Percentiles rank a stretch among this genome's conserved stretches.
Conservation (phyloP, 2,113 vertebrate species). For the Gallinago undulata region DNA sequence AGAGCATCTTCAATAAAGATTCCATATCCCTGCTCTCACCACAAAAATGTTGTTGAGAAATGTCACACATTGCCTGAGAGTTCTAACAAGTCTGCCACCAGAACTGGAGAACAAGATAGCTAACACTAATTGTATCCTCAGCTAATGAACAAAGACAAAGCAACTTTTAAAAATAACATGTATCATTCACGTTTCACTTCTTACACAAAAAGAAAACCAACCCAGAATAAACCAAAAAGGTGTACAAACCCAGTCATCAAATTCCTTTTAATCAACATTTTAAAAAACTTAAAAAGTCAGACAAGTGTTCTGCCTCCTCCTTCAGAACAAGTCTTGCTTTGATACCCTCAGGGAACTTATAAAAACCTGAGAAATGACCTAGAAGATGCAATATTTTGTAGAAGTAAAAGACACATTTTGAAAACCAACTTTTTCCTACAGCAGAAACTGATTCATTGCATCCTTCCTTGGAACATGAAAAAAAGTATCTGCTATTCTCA, state of each 20-base stretch:
- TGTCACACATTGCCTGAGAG: not conserved
- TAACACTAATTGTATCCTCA: not conserved
- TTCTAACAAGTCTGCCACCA: not conserved
- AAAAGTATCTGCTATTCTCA: not conserved
- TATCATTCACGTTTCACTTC: not conserved
- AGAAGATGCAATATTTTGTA: not conserved
- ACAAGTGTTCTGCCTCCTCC: not conserved
- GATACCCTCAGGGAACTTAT: not conserved
- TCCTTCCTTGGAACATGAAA: conserved; percentile 35
- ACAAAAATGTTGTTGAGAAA: not conserved
- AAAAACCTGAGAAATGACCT: not conserved
- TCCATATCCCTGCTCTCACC: not conserved
- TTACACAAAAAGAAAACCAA: not conserved
- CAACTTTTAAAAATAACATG: not conserved
- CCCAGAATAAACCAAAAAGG: not conserved
- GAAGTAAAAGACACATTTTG: not conserved
- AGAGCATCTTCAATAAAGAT: not conserved
- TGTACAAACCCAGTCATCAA: not conserved
- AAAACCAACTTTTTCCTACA: not conserved
- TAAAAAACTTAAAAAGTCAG: not conserved
- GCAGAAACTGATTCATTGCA: conserved; percentile 29
- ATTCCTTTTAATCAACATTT: not conserved
- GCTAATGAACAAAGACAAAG: not conserved
- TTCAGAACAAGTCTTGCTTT: not conserved
- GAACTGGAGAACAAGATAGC: not conserved